Percentiles rank a stretch among this genome's conserved stretches.
phyloP scores from a whole-genome alignment of 2,113 vertebrate genomes.

The Sus scrofa region DNA sequence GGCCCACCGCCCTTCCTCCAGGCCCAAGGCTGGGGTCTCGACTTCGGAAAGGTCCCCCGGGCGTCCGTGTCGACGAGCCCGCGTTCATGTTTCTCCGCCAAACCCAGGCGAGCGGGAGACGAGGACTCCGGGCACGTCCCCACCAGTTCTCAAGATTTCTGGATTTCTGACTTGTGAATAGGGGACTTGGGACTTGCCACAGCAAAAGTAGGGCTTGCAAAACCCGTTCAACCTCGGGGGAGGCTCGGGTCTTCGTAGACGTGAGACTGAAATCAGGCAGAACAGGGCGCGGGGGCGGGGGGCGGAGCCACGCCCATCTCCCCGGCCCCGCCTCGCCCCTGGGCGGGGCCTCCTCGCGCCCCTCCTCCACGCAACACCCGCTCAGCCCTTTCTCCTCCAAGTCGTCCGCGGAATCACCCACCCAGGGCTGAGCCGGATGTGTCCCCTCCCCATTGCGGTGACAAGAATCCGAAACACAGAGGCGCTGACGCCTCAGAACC shows the following conservation, averaged over 20 bases:
- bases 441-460: accelerated
- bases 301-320: neutral
- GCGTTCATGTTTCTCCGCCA: neutral
- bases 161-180: too few species aligned
- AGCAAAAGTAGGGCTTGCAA: neutral
- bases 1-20: neutral
- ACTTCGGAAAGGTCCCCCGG: accelerated
- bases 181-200: too few species aligned
- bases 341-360: neutral
- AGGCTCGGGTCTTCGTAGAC: neutral
- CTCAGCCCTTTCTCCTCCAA: too few species aligned
- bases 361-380: neutral
- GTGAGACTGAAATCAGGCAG: accelerated
- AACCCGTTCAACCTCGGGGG: neutral
- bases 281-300: too few species aligned
- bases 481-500: neutral
- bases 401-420: too few species aligned
- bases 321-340: neutral
- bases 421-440: too few species aligned
- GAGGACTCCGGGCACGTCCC: too few species aligned
- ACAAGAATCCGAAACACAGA: neutral
- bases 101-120: neutral
- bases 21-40: neutral
- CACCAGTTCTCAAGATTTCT: neutral
- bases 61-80: accelerated